These are phyloP conservation scores for Scaptomyza flava DNA, from an alignment of 2,888 invertebrate species.

Conservation along the genomic window DNA sequence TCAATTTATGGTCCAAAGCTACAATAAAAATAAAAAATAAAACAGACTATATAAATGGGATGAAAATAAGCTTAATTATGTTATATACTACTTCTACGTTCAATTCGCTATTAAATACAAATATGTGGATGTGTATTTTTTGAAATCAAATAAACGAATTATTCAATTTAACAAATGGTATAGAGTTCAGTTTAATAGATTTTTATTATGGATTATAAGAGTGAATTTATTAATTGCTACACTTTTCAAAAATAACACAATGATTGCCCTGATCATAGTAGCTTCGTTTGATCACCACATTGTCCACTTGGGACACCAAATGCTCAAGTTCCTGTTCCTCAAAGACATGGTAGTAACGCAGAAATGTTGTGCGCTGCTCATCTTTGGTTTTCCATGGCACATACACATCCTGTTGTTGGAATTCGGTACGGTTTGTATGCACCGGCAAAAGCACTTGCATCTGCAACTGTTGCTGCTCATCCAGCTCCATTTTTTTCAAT, in stretches of 20 bases:
- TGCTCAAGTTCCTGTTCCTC: constrained; percentile 91
- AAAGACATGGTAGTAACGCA: constrained; percentile 97
- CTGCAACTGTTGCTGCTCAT: constrained; percentile 41
- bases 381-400: constrained; percentile 96
- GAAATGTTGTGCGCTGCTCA: constrained; percentile 86
- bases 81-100: constrained; percentile 61
- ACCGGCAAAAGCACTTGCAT: constrained; percentile 86
- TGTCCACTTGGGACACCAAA: constrained; percentile 86
- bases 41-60: constrained; percentile 55
- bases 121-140: constrained; percentile 77
- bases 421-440: constrained; percentile 96
- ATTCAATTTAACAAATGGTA: constrained; percentile 26
- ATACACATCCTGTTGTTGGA: constrained; percentile 94
- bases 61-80: constrained; percentile 65
- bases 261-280: constrained; percentile 99
- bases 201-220: too few species aligned
- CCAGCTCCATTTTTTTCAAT: constrained; percentile 35
- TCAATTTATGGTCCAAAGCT: constrained; percentile 83
- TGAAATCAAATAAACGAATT: constrained; percentile 78
- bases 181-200: too few species aligned
- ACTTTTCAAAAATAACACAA: constrained; percentile 90
- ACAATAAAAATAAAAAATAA: constrained; percentile 74
- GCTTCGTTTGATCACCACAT: constrained; percentile 86
- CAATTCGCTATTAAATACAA: constrained; percentile 63
- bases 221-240: neutral